Evolutionary conservation across 2,797 vertebrate species (phyloP), one percentile per base, ranked within the genome.

Genomic region (Sarcophilus harrisii): DNA sequence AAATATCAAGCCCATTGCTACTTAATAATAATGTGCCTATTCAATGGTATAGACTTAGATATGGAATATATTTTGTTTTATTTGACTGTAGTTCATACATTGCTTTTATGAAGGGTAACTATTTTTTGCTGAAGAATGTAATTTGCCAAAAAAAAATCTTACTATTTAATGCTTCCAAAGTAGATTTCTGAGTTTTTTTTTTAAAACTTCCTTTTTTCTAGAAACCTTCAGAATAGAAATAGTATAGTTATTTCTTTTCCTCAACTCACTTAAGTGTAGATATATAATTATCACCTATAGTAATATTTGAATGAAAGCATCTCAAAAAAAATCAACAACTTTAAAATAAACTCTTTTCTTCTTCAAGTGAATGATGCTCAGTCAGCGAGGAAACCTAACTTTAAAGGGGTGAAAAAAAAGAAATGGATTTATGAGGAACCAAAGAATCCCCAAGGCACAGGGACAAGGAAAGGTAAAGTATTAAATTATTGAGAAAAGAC

Each of bases 321-420:
- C 59, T 96, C 3, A 94, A 96, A 97, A 96, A 66, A 57, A 58
- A 18, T 21, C 73, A 81, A 8, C 32, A 38, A 49, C 90, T 96
- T 16, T 96, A 90, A 96, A 49, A 73, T 58, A 28, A 94, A 92
- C 91, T 96, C 97, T 29, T 97, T 89, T 97, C 94, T 96, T 92
- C 60, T 96, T 87, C 89, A 96, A 97, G 98, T 95, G 91, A 98
- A 96, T 58, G 90, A 97, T 93, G 89, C 96, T 90, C 98, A 98
- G 57, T 94, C 95, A 66, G 95, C 97, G 93, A 98, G 96, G 94
- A 98, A 98, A 81, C 94, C 95, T 97, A 96, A 97, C 94, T 98
- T 97, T 96, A 98, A 98, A 97, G 98, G 98, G 92, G 95, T 97
- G 94, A 98, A 98, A 93, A 97, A 98, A 94, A 98, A 98, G 94